phyloP scores from a whole-genome alignment of 1,140 invertebrate genomes.

The Psilanteris sp. region DNA sequence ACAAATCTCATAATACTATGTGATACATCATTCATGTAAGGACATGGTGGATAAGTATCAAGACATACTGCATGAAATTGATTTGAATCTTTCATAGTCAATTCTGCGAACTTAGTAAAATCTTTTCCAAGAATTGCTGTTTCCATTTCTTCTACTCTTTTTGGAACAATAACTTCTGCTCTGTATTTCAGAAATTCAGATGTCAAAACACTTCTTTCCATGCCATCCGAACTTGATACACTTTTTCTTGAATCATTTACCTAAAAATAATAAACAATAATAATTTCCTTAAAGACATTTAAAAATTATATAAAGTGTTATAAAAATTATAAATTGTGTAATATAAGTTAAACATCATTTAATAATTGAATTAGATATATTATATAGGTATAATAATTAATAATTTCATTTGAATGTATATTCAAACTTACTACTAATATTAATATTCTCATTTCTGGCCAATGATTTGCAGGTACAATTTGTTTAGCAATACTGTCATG shows the following conservation, averaged over 20 bases:
- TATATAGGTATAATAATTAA: no score
- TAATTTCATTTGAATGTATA: conserved; percentile 1
- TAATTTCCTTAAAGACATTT: no score
- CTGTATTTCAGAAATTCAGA: conserved; percentile 91
- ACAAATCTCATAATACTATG: conserved; percentile 89
- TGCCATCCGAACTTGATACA: conserved; percentile 93
- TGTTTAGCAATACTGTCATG: conserved; percentile 91
- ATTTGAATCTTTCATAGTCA: conserved; percentile 99
- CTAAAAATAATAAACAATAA: conserved; percentile 77
- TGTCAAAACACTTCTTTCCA: conserved; percentile 90
- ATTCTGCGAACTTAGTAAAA: conserved; percentile 93
- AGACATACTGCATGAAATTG: conserved; percentile 97
- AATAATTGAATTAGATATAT: no score
- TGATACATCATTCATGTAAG: conserved; percentile 95
- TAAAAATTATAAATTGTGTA: no score
- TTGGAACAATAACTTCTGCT: conserved; percentile 86
- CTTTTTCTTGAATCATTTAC: conserved; percentile 92
- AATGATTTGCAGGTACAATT: conserved; percentile 87
- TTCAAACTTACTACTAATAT: conserved; percentile 88
- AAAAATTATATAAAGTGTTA: no score
- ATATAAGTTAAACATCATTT: no score
- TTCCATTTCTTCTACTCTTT: conserved; percentile 85
- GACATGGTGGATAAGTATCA: conserved; percentile 96
- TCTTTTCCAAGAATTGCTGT: conserved; percentile 89
- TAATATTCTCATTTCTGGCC: conserved; percentile 94